phyloP scores from a whole-genome alignment of 2,888 invertebrate genomes.

The Amblyjoppa proteus region DNA sequence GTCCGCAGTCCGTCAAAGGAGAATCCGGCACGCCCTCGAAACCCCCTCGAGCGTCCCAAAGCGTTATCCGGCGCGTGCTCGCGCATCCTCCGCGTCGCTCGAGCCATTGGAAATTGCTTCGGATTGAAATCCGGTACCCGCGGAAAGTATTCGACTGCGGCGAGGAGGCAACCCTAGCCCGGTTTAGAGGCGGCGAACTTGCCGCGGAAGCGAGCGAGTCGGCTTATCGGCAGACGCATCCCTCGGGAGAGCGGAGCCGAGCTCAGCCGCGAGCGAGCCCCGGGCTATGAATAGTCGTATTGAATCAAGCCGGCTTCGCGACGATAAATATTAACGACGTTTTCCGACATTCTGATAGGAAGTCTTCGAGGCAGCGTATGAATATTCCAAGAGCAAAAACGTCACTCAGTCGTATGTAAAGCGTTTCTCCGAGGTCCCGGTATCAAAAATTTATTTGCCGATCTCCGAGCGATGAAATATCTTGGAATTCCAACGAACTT shows the following conservation, averaged over 20 bases:
- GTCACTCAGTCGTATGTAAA: background rate
- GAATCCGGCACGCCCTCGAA: constrained; percentile 59
- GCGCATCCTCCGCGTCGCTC: background rate
- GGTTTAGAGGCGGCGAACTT: constrained; percentile 19
- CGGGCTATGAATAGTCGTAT: constrained; percentile 31
- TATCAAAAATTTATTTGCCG: background rate
- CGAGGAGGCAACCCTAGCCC: constrained; percentile 6
- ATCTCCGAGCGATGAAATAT: background rate
- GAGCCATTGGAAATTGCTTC: constrained; percentile 57
- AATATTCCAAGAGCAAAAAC: background rate
- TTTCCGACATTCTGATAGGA: background rate
- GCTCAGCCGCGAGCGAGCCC: background rate
- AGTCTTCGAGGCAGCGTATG: background rate
- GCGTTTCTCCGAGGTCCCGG: background rate
- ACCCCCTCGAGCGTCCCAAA: constrained; percentile 1
- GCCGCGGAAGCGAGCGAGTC: constrained; percentile 10
- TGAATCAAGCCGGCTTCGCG: background rate
- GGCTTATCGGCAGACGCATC: constrained; percentile 47
- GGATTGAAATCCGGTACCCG: constrained; percentile 47
- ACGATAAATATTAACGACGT: constrained; percentile 9
- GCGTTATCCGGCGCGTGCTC: constrained; percentile 23
- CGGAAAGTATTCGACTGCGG: constrained; percentile 29
- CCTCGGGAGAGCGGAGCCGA: constrained; percentile 34
- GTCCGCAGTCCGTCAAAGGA: constrained; percentile 72
- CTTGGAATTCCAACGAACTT: background rate